Conservation (phyloP, 1,140 invertebrate genomes). For the Drosophila kikkawai region DNA sequence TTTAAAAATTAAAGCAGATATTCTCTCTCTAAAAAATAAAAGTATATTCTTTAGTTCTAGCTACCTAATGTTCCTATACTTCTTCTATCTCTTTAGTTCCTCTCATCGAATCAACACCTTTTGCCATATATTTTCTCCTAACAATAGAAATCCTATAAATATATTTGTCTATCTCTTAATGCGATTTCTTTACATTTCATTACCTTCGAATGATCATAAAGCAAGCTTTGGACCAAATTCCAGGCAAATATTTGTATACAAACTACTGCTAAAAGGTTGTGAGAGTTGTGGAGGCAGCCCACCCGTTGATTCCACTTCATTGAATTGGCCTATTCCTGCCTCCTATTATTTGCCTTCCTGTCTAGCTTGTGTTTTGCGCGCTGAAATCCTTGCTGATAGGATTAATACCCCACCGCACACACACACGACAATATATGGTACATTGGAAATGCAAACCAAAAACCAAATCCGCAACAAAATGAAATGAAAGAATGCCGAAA, state of each 20-base stretch:
- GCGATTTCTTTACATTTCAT: constrained; percentile 20
- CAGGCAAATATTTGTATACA: constrained; percentile 5
- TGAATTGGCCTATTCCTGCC: constrained; percentile 2
- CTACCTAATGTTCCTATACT: not conserved
- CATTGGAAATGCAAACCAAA: constrained; percentile 17
- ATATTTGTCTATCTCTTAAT: constrained; percentile 10
- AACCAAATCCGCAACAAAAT: constrained; percentile 17
- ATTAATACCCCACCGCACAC: constrained; percentile 12
- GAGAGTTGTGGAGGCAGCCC: not conserved
- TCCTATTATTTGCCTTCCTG: not conserved
- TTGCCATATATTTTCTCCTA: constrained; percentile 2
- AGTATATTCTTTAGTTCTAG: too few relatives aligned
- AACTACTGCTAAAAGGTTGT: not conserved
- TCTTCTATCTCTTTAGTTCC: not conserved
- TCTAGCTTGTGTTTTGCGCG: not conserved
- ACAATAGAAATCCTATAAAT: constrained; percentile 1
- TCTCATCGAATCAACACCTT: not conserved
- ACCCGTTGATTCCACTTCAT: constrained; percentile 8
- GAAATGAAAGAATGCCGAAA: constrained; percentile 13
- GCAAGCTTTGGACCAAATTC: not conserved
- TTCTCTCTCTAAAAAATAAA: not conserved
- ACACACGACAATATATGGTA: constrained; percentile 3
- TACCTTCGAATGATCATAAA: constrained; percentile 17
- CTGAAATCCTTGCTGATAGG: constrained; percentile 25
- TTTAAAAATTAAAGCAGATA: too few relatives aligned